A percentile compares a stretch with the other conserved stretches of the same genome.
These are phyloP conservation scores for Schizopygopsis pylzovi DNA, from an alignment of 2,797 vertebrate genomes.

Conservation along the genomic window DNA sequence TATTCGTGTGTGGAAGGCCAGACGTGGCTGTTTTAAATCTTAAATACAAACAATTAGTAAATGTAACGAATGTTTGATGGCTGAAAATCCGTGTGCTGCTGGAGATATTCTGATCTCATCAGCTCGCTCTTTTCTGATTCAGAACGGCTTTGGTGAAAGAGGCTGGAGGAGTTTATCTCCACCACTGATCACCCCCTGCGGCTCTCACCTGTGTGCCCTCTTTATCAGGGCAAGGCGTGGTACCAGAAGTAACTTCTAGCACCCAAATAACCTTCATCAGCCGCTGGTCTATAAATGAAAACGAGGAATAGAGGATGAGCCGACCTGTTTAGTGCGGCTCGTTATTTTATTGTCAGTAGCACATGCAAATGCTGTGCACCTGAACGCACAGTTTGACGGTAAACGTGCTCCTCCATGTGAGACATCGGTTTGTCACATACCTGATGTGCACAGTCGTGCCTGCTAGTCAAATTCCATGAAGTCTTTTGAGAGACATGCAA, in stretches of 20 bases:
- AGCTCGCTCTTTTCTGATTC: slow-evolving; percentile 70
- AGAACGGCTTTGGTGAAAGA: slow-evolving; percentile 70
- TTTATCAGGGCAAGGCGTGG: slow-evolving; percentile 62
- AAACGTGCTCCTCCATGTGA: not conserved
- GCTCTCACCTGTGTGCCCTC: slow-evolving; percentile 65
- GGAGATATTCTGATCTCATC: slow-evolving; percentile 41
- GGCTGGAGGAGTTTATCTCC: slow-evolving; percentile 67
- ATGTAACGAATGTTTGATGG: not conserved
- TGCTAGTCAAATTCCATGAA: slow-evolving; percentile 42
- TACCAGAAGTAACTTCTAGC: slow-evolving; percentile 48
- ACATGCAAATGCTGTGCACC: not conserved
- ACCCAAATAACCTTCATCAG: slow-evolving; percentile 34
- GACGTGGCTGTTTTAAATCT: not conserved
- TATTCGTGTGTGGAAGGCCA: not conserved
- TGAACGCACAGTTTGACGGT: not conserved
- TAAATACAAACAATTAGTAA: not conserved
- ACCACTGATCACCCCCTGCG: slow-evolving; percentile 65
- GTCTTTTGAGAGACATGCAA: slow-evolving; percentile 30
- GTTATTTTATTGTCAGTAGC: not conserved
- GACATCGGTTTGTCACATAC: slow-evolving; percentile 44
- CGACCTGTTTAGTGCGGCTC: not conserved
- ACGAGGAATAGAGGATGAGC: not conserved
- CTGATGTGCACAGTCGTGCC: slow-evolving; percentile 24
- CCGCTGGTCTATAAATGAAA: slow-evolving; percentile 20
- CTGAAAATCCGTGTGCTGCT: no score